A percentile compares a stretch with the other conserved stretches of the same genome.
Evolutionary conservation across 2,888 invertebrate genomes (phyloP).

Genomic region (Coleophora flavipennella): DNA sequence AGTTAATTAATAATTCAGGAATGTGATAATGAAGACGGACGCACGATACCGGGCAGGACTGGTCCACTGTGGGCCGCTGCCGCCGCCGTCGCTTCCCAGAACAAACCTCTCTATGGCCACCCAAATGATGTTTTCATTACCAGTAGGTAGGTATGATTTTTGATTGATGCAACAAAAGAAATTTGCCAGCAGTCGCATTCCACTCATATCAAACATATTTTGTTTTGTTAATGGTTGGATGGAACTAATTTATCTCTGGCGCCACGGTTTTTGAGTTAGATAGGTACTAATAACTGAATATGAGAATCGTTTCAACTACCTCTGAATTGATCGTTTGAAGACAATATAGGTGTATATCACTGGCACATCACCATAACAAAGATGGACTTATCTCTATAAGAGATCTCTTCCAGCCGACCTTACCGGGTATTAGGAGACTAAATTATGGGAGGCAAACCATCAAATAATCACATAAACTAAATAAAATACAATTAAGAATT

Average conservation of each 20-base stretch:
- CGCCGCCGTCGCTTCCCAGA: slow-evolving; percentile 39
- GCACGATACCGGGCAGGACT: slow-evolving; percentile 14
- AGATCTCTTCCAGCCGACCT: no score
- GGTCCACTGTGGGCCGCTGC: slow-evolving; percentile 20
- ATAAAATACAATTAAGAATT: no score
- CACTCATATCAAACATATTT: slow-evolving; percentile 56
- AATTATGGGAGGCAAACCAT: no score
- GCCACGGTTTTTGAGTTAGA: slow-evolving; percentile 63
- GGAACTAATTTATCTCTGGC: slow-evolving; percentile 67
- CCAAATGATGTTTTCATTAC: slow-evolving; percentile 73
- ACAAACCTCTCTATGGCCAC: slow-evolving; percentile 61
- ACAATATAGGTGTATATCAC: no score
- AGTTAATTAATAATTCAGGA: slow-evolving; percentile 69
- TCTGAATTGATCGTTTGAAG: no score
- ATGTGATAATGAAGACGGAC: slow-evolving; percentile 61
- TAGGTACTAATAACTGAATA: no score
- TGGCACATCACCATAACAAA: no score
- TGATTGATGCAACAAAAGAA: slow-evolving; percentile 70
- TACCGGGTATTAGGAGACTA: no score
- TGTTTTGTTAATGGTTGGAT: slow-evolving; percentile 58
- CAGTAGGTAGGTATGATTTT: slow-evolving; percentile 72
- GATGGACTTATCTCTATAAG: no score
- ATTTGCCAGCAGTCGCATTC: slow-evolving; percentile 58
- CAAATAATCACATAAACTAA: no score
- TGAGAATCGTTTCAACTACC: no score